Evolutionary conservation across 2,797 vertebrate species (phyloP), one percentile per base, ranked within the genome.

Genomic region (Thripadectes ignobilis): DNA sequence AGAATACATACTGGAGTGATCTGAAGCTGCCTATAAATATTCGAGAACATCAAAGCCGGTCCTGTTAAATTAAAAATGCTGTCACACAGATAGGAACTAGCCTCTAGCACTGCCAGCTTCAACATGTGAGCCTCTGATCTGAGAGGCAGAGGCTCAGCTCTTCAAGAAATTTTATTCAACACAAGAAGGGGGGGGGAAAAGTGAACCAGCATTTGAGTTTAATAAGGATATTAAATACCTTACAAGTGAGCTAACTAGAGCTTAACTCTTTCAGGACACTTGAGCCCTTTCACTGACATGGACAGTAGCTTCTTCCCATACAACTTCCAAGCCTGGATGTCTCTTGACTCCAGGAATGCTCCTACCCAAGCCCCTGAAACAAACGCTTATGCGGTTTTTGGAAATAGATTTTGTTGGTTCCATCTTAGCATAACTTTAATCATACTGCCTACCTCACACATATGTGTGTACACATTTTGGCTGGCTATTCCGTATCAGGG

Each of bases 101-200:
- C 98, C 98, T 98, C 98, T 97, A 98, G 98, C 98, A 95, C 97
- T 98, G 98, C 98, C 97, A 98, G 98, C 98, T 98, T 97, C 98
- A 98, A 98, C 98, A 98, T 96, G 98, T 97, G 98, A 97, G 97
- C 96, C 97, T 98, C 97, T 98, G 98, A 98, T 98, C 98, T 97
- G 91, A 97, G 94, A 94, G 92, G 94, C 66, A 71, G 82, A 94
- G 96, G 91, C 97, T 95, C 95, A 96, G 96, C 97, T 97, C 97
- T 97, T 98, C 95, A 57, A 98, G 97, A 98, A 98, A 97, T 96
- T 94, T 97, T 97, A 96, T 98, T 98, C 97, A 97, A 96, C 93
- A 68, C 77, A 82, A 88, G 51, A 80, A 65, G 30, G 24, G 27
- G 7, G 1, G 14, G 23, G 97, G 96, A 96, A 97, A 96, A 96